A percentile compares a stretch with the other conserved stretches of the same genome.
Conservation (phyloP, 2,888 invertebrate genomes). For the Odontocolon sp. region DNA sequence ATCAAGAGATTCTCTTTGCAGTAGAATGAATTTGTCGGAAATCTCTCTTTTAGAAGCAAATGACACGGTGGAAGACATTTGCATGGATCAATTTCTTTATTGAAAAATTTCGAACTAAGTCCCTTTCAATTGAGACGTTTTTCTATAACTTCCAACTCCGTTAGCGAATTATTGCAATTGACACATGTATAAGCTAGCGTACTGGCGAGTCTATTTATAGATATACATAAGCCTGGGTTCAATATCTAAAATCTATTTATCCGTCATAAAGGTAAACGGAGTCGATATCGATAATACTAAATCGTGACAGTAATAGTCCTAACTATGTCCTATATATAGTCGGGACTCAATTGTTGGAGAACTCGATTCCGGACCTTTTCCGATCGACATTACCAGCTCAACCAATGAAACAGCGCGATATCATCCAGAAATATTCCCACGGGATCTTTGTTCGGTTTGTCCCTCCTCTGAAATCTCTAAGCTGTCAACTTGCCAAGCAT, state of each 20-base stretch:
- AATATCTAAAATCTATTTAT: constrained; percentile 17
- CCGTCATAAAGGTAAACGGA: not conserved
- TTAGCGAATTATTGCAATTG: not conserved
- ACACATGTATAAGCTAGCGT: not conserved
- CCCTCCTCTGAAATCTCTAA: not conserved
- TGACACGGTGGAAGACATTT: too few species aligned
- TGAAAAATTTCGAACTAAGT: not conserved
- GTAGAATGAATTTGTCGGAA: too few species aligned
- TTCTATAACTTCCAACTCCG: not conserved
- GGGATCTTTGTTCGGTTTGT: too few species aligned
- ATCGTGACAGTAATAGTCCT: constrained; percentile 14
- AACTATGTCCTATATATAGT: constrained; percentile 1
- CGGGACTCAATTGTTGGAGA: too few species aligned
- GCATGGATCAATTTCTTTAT: too few species aligned
- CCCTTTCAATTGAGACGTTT: not conserved
- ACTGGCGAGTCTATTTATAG: not conserved
- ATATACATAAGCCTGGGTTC: not conserved
- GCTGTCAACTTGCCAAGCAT: not conserved
- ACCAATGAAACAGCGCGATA: too few species aligned
- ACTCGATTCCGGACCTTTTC: too few species aligned
- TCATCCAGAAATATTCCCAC: too few species aligned
- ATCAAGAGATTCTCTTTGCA: too few species aligned
- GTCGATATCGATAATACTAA: constrained; percentile 34
- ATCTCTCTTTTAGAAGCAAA: too few species aligned
- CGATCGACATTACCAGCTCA: too few species aligned